Base-by-base conservation (phyloP, 92 coral and sea anemone genomes). In the Anthopleura xanthogrammica region DNA sequence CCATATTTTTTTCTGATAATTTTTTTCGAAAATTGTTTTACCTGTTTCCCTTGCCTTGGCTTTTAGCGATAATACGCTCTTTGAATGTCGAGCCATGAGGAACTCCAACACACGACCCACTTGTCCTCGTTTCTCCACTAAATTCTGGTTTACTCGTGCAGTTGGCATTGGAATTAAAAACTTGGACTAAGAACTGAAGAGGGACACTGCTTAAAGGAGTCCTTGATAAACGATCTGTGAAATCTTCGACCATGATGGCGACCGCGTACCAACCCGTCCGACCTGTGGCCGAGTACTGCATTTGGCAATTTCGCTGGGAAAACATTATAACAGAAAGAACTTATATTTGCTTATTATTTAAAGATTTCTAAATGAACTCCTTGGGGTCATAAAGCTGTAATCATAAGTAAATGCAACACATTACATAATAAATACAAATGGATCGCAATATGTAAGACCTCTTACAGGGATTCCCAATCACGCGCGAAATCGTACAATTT, bases 71-170 rank as follows among this genome's bases (percentile, higher is more conserved):
- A 78, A 93, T 83, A 2, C 87, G 90, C 74, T 93, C 97, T 17
- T 78, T 83, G 50, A 85, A 91, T 2, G 93, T 88, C 20, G 83
- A 87, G 12, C 82, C 80, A 41, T 81, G 86, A 1, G 97, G 86
- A 41, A 93, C 91, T 0, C 97, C 97, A n/a, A 93, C 86, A 52
- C 97, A 93, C 9, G 97, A 93, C 43, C 87, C 94, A 43, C 81
- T 85, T 14, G 82, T 90, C 66, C 97, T 92, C 3, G 97, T 90
- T 48, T 77, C 68, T 22, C 86, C 88, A 19, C 83, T 78, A 80
- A 92, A 92, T 80, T 85, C 86, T n/a, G 96, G 96, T 60, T 76
- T 87, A 65, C 84, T 89, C 24, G 83, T 64, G 66, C 96, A 92
- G 0, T 77, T 54, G 64, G 80, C 88, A 52, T 65, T 80, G 10